Percentiles rank a stretch among this genome's conserved stretches.
phyloP scores from a whole-genome alignment of 2,797 vertebrate species.

The Onychomys torridus region DNA sequence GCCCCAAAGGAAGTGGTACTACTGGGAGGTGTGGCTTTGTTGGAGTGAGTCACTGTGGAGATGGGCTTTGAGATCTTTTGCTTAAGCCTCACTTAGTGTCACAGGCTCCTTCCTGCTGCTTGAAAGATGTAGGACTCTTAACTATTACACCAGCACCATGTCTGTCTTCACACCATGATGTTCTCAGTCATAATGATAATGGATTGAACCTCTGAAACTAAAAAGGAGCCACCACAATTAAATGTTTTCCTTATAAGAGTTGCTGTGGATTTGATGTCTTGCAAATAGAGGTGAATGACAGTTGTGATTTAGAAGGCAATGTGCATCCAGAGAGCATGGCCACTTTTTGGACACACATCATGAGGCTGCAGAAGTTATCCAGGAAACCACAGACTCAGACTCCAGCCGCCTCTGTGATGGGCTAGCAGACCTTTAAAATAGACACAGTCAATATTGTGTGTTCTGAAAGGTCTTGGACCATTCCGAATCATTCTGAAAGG shows the following conservation, averaged over 20 bases:
- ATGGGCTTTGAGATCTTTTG: no score
- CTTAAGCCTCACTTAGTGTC: no score
- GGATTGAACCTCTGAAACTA: background rate
- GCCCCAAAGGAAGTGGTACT: background rate
- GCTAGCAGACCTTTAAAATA: conserved; percentile 35
- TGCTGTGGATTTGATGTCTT: background rate
- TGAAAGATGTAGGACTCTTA: no score
- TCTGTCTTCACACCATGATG: background rate
- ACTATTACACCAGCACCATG: background rate
- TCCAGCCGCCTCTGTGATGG: background rate
- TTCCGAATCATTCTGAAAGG: conserved; percentile 43
- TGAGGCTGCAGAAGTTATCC: background rate
- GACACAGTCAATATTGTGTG: background rate
- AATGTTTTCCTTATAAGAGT: background rate
- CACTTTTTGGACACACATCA: background rate
- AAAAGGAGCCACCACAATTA: background rate
- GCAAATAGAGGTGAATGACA: background rate
- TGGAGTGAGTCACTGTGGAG: background rate
- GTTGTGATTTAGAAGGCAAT: conserved; percentile 12
- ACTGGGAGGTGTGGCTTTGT: background rate
- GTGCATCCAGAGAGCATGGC: background rate
- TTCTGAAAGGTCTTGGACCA: background rate
- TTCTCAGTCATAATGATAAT: background rate
- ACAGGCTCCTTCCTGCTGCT: no score
- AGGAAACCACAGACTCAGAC: background rate